Evolutionary conservation across 2,888 invertebrate genomes (phyloP).

Genomic region (Amphipoea oculea): DNA sequence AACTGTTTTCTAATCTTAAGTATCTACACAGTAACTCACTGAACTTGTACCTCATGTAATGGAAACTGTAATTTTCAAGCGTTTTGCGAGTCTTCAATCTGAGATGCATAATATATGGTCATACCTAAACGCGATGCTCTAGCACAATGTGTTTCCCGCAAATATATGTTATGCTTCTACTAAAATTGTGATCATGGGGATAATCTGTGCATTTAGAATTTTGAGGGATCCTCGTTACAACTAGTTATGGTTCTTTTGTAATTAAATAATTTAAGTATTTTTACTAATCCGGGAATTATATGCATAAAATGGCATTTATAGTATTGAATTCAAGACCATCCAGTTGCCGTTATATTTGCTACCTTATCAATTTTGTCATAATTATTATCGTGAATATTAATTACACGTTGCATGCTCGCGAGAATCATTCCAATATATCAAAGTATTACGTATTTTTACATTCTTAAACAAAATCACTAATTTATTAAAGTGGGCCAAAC

Average conservation of each 20-base stretch:
- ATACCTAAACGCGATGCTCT: neutral
- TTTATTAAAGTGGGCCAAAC: neutral
- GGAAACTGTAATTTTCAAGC: neutral
- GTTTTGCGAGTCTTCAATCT: neutral
- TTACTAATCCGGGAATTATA: slow-evolving; percentile 12
- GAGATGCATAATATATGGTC: neutral
- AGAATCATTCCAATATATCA: neutral
- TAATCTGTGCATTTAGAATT: neutral
- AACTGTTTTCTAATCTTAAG: slow-evolving; percentile 24
- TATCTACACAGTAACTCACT: slow-evolving; percentile 13
- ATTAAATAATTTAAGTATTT: neutral
- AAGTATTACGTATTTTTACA: slow-evolving; percentile 2
- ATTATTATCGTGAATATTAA: slow-evolving; percentile 11
- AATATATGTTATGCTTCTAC: neutral
- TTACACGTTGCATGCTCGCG: neutral
- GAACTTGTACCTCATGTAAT: slow-evolving; percentile 9
- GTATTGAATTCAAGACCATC: neutral
- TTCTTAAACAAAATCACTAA: neutral
- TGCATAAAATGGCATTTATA: neutral
- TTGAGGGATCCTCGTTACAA: neutral
- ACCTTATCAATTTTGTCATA: neutral
- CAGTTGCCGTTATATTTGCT: neutral
- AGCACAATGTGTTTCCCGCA: neutral
- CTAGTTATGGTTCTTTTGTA: slow-evolving; percentile 8
- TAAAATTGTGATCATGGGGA: neutral